Evolutionary conservation across 1,140 invertebrate genomes (phyloP), one percentile per base, ranked within the genome.

Genomic region (Scaptomyza pallida): DNA sequence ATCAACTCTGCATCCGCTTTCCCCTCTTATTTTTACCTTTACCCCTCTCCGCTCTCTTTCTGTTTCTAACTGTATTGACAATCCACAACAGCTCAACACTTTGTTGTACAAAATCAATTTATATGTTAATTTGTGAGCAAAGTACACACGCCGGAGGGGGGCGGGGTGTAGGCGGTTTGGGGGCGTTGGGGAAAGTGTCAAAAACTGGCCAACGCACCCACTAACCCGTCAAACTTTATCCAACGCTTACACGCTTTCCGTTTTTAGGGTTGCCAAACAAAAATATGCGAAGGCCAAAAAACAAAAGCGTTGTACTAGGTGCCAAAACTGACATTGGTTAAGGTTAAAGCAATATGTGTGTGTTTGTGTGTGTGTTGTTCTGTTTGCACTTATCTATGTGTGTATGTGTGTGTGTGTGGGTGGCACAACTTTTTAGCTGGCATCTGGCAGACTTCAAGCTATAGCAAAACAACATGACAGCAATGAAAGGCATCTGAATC

Each of bases 81-180:
- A 75, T 78, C 54, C 72, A 78, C 52, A 72, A 67, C 69, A 63
- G 64, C 64, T 64, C 60, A 82, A 82, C 78, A 78, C 78, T 82
- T 81, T 88, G 75, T 47, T 48, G 64, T 61, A 40, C 63, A 89
- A 88, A 88, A 88, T 88, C 82, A 88, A 88, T 88, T 88, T 88
- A 88, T 88, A 88, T 88, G 82, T 88, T 88, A 88, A 88, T 88
- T 88, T 75, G 78, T 78, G 67, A 75, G 71, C 61, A 78, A 88
- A 82, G 63, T 75, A 79, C 74, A 72, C 45, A 73, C 51, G 51
- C 30, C 44, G 15, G n/a, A 4, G 19, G n/a, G n/a, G n/a, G n/a
- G n/a, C n/a, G n/a, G n/a, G n/a, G n/a, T n/a, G n/a, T n/a, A 5
- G 23, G 23, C 23, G 23, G n/a, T n/a, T 21, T 21, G 23, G 23